These are phyloP conservation scores for Drosophila mojavensis DNA, from an alignment of 1,140 invertebrate species.

Conservation along the genomic window DNA sequence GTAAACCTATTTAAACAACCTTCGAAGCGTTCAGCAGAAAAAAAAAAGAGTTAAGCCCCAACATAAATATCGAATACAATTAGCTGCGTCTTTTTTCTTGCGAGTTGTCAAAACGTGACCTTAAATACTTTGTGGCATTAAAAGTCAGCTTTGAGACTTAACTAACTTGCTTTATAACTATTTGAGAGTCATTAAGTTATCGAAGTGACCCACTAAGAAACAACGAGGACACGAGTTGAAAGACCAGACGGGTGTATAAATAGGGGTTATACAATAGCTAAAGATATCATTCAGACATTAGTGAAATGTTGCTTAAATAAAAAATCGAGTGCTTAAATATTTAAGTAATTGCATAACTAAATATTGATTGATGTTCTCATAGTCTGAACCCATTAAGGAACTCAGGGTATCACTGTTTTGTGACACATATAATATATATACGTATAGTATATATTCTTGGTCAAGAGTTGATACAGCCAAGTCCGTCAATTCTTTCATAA, in stretches of 20 bases:
- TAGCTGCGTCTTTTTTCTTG: neutral
- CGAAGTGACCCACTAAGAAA: neutral
- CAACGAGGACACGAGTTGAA: neutral
- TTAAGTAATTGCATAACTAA: neutral
- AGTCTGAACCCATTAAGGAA: neutral
- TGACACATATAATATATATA: neutral
- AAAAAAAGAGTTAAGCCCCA: too few relatives aligned
- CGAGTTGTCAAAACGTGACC: neutral
- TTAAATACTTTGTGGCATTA: constrained; percentile 5
- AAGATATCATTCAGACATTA: too few relatives aligned
- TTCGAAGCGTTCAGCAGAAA: constrained; percentile 1
- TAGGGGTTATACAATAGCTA: too few relatives aligned
- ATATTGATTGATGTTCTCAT: neutral
- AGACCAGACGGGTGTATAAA: neutral
- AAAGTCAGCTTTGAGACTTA: constrained; percentile 4
- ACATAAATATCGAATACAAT: constrained; percentile 5
- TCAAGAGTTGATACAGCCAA: too few relatives aligned
- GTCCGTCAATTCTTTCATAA: too few relatives aligned
- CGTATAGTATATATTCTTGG: too few relatives aligned
- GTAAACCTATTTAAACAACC: constrained; percentile 10
- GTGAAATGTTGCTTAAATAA: too few relatives aligned
- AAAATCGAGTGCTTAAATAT: too few relatives aligned
- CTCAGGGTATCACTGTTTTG: neutral
- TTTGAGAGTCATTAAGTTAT: neutral
- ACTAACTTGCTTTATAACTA: neutral